Evolutionary conservation across 1,140 invertebrate genomes (phyloP).

Genomic region (Apis laboriosa): DNA sequence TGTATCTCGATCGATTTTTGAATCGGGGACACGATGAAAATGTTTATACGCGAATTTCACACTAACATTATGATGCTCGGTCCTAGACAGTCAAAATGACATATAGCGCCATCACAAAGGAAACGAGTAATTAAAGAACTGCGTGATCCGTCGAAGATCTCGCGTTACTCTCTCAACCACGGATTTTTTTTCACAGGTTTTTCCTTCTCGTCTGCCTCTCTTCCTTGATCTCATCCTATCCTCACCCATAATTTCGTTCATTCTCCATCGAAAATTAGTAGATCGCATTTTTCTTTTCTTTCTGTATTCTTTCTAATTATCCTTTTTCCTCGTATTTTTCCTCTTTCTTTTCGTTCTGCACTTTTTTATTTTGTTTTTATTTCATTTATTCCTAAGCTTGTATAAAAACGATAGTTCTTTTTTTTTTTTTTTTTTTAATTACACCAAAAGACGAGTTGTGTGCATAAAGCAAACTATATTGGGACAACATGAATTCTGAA

Average conservation of each 20-base stretch:
- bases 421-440: slow-evolving; percentile 50
- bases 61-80: neutral
- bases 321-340: neutral
- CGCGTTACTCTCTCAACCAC: neutral
- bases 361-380: slow-evolving; percentile 10
- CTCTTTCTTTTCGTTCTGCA: neutral
- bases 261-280: slow-evolving; percentile 40
- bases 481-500: slow-evolving; percentile 70
- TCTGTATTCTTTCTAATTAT: neutral
- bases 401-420: slow-evolving; percentile 64
- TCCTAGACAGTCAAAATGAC: slow-evolving; percentile 1
- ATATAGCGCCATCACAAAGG: neutral
- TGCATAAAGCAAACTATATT: slow-evolving; percentile 71
- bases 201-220: neutral
- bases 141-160: neutral
- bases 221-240: neutral
- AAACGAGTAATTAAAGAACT: slow-evolving; percentile 6
- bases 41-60: neutral
- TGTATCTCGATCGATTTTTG: neutral
- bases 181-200: neutral
- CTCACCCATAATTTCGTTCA: neutral
- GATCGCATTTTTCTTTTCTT: neutral
- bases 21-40: neutral
- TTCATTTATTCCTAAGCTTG: slow-evolving; percentile 60
- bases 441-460: slow-evolving; percentile 62